phyloP scores from a whole-genome alignment of 2,113 vertebrate genomes.

The Nerophis ophidion region DNA sequence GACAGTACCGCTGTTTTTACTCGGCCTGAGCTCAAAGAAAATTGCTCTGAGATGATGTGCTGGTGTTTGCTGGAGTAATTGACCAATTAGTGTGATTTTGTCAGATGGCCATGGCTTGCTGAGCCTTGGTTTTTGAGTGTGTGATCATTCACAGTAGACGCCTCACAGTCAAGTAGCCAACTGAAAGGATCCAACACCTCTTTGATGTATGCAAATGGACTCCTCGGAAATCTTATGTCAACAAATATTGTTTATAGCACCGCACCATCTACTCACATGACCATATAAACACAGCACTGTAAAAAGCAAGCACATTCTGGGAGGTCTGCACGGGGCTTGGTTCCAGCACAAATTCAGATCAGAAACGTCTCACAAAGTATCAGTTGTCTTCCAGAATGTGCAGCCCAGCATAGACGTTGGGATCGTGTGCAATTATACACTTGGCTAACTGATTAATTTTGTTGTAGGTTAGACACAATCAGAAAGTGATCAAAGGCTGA shows the following conservation, averaged over 20 bases:
- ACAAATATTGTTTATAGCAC: conserved; percentile 3
- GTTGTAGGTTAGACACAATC: conserved; percentile 27
- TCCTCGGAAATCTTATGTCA: conserved; percentile 21
- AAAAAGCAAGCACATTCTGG: conserved; percentile 26
- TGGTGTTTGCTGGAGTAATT: conserved; percentile 52
- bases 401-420: conserved; percentile 24
- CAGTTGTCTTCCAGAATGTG: conserved; percentile 33
- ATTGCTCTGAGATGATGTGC: conserved; percentile 46
- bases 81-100: conserved; percentile 64
- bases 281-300: conserved; percentile 14
- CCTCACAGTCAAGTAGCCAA: conserved; percentile 54
- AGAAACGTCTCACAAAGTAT: conserved; percentile 44
- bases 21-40: conserved; percentile 46
- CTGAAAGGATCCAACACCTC: conserved; percentile 30
- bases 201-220: conserved; percentile 26
- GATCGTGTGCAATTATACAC: conserved; percentile 29
- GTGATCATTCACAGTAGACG: conserved; percentile 50
- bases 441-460: conserved; percentile 34
- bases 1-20: conserved; percentile 58
- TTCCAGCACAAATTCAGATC: conserved; percentile 40
- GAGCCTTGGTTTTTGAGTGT: conserved; percentile 42
- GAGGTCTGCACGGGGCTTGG: conserved; percentile 40
- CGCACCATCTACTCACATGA: conserved; percentile 10
- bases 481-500: conserved; percentile 13
- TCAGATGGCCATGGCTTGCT: conserved; percentile 48